These are phyloP conservation scores for Argyra leucocephala DNA, from an alignment of 2,888 invertebrate genomes.

Conservation along the genomic window DNA sequence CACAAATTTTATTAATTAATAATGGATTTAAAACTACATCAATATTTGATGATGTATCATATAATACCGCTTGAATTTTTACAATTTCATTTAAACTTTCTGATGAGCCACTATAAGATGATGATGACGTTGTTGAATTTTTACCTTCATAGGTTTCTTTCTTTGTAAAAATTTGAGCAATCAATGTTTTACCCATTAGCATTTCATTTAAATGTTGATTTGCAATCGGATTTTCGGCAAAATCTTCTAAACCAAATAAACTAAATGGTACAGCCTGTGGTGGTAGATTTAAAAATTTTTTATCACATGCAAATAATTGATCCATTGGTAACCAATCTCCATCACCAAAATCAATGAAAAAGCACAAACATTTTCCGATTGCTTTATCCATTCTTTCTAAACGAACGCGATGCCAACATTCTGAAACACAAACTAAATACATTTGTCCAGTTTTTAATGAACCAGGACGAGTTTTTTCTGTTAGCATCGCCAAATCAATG, in stretches of 20 bases:
- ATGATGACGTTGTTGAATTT: conserved; percentile 15
- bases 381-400: conserved; percentile 46
- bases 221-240: conserved; percentile 43
- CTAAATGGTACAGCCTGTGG: conserved; percentile 65
- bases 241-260: conserved; percentile 60
- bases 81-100: conserved; percentile 30
- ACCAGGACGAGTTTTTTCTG: conserved; percentile 29
- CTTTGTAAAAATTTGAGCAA: conserved; percentile 47
- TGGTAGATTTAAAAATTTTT: conserved; percentile 55
- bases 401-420: conserved; percentile 51
- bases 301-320: conserved; percentile 52
- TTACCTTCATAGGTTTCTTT: conserved; percentile 30
- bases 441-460: conserved; percentile 32
- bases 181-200: conserved; percentile 49
- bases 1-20: conserved; percentile 48
- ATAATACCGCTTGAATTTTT: conserved; percentile 51
- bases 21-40: conserved; percentile 57
- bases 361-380: conserved; percentile 47
- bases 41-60: conserved; percentile 51
- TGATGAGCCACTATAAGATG: not conserved
- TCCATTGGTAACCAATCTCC: conserved; percentile 49
- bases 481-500: conserved; percentile 44
- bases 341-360: conserved; percentile 68
- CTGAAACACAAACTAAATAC: conserved; percentile 43
- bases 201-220: conserved; percentile 37